Evolutionary conservation across 2,113 vertebrate genomes (phyloP).

Genomic region (Hippocampus guttulatus): DNA sequence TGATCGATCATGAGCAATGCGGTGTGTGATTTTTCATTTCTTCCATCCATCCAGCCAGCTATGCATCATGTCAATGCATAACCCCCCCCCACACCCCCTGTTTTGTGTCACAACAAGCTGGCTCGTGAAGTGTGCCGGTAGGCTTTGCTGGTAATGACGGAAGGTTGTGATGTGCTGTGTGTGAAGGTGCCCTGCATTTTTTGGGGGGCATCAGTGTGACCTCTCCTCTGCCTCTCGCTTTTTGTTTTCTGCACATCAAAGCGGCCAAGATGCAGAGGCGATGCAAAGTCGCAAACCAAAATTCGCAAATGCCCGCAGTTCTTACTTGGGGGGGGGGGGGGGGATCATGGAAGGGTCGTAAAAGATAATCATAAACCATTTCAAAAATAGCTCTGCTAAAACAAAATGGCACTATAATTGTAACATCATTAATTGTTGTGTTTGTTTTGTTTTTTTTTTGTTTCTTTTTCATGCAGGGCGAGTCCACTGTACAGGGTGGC

Average conservation of each 20-base stretch:
- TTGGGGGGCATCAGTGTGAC: conserved; percentile 35
- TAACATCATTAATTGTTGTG: background rate
- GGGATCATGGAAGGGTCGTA: background rate
- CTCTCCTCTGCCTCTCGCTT: conserved; percentile 1
- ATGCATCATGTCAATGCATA: background rate
- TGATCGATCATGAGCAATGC: background rate
- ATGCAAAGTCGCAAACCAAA: conserved; percentile 10
- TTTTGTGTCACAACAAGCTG: conserved; percentile 17
- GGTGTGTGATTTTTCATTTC: background rate
- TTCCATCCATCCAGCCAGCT: background rate
- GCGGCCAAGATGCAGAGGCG: conserved; percentile 32
- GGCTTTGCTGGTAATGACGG: conserved; percentile 17
- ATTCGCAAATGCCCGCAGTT: background rate
- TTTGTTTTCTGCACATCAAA: conserved; percentile 37
- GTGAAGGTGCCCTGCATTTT: conserved; percentile 30
- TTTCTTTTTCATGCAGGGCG: background rate
- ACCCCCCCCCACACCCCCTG: conserved; percentile 3
- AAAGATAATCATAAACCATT: no score
- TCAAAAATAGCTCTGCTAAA: background rate
- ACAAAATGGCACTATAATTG: no score
- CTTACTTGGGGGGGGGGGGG: background rate
- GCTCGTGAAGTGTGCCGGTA: conserved; percentile 57
- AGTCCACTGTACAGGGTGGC: conserved; percentile 9
- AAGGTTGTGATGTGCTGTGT: conserved; percentile 24
- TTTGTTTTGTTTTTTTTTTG: background rate